phyloP scores from a whole-genome alignment of 1,140 invertebrate species.

The Anastatus disparis region DNA sequence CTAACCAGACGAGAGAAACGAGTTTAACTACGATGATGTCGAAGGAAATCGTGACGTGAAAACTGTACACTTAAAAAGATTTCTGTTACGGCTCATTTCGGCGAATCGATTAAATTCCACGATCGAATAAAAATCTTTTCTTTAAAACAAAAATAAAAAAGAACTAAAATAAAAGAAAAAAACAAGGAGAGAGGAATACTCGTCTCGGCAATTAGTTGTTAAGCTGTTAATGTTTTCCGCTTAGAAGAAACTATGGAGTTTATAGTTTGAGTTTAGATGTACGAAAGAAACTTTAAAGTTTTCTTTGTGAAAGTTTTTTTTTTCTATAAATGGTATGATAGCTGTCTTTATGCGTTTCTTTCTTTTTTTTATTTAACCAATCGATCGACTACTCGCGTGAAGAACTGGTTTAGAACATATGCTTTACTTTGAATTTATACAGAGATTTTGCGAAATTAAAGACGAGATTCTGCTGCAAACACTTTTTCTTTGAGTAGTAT shows the following conservation, averaged over 20 bases:
- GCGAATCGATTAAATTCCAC: conserved; percentile 55
- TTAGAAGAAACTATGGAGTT: conserved; percentile 34
- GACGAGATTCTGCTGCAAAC: too few species aligned
- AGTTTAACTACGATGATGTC: neutral
- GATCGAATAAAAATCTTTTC: too few species aligned
- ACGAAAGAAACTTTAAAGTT: conserved; percentile 51
- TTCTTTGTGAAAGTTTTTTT: conserved; percentile 39
- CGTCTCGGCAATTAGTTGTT: conserved; percentile 56
- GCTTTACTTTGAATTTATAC: neutral
- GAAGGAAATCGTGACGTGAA: neutral
- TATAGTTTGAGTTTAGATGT: too few species aligned
- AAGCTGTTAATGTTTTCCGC: conserved; percentile 57
- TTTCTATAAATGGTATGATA: conserved; percentile 19
- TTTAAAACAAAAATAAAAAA: too few species aligned
- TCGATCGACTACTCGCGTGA: neutral
- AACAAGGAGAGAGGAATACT: too few species aligned
- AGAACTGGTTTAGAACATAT: conserved; percentile 2
- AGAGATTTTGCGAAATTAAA: too few species aligned
- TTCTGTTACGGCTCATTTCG: conserved; percentile 47
- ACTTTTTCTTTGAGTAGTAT: too few species aligned
- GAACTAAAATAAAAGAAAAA: too few species aligned
- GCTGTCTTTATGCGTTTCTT: neutral
- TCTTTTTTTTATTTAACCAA: too few species aligned
- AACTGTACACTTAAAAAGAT: too few species aligned
- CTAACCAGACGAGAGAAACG: neutral